Percentiles rank a stretch among this genome's conserved stretches.
These are phyloP conservation scores for Thecophora atra DNA, from an alignment of 2,888 invertebrate genomes.

Conservation along the genomic window DNA sequence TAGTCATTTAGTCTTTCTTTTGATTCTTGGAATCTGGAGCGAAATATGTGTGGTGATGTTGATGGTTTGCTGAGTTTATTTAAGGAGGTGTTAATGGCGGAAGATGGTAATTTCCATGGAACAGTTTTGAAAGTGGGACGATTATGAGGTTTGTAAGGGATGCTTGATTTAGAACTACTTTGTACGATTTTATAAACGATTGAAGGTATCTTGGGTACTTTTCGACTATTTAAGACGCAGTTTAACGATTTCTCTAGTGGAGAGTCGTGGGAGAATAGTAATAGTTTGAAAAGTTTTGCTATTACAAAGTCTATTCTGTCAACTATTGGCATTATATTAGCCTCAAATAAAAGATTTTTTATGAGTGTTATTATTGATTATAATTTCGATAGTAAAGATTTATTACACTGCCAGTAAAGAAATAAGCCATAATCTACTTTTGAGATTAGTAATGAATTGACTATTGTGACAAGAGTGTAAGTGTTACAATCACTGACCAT, in stretches of 20 bases:
- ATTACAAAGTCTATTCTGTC: slow-evolving; percentile 7
- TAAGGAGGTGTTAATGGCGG: slow-evolving; percentile 3
- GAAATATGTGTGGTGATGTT: not conserved
- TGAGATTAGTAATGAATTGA: slow-evolving; percentile 31
- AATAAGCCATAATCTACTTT: slow-evolving; percentile 38
- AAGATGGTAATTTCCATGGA: not conserved
- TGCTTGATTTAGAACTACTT: not conserved
- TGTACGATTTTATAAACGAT: not conserved
- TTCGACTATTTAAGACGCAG: not conserved
- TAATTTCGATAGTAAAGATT: slow-evolving; percentile 26
- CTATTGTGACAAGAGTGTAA: slow-evolving; percentile 17
- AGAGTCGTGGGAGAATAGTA: not conserved
- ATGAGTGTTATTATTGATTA: slow-evolving; percentile 33
- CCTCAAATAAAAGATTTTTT: slow-evolving; percentile 37
- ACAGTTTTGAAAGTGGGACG: not conserved
- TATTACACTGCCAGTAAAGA: slow-evolving; percentile 29
- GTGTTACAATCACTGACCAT: slow-evolving; percentile 34
- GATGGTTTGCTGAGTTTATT: not conserved
- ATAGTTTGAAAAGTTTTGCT: not conserved
- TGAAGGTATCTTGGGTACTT: not conserved
- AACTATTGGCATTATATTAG: slow-evolving; percentile 22
- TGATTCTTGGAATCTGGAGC: not conserved
- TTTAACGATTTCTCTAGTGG: not conserved
- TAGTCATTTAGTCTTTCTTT: not conserved
- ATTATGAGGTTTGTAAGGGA: not conserved